phyloP scores from a whole-genome alignment of 2,797 vertebrate genomes.

The Poliocrania exsul region DNA sequence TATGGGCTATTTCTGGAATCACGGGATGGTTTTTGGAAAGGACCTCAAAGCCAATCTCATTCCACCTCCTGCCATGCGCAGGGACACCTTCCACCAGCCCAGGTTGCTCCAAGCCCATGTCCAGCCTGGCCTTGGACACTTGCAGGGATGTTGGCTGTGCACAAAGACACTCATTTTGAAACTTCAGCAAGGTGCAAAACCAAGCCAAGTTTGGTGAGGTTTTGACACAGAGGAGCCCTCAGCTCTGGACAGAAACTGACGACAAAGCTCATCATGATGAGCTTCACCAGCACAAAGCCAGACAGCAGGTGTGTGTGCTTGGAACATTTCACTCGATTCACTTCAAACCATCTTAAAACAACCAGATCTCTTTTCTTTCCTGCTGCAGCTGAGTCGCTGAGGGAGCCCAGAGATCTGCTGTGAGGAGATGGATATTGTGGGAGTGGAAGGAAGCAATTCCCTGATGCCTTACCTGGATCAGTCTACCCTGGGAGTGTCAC shows the following conservation, averaged over 20 bases:
- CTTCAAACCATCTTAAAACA: accelerated
- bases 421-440: accelerated
- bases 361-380: neutral
- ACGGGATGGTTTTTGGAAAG: neutral
- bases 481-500: accelerated
- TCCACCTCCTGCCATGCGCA: neutral
- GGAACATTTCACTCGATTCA: accelerated
- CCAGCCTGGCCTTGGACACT: neutral
- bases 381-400: accelerated
- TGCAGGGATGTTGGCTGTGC: neutral
- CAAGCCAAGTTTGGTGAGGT: neutral
- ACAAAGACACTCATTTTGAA: accelerated
- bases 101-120: neutral
- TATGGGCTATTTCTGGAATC: neutral
- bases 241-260: accelerated
- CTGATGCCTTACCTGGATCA: accelerated
- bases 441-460: neutral
- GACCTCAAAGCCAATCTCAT: neutral
- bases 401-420: neutral
- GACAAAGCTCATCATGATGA: accelerated
- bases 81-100: neutral
- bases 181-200: accelerated
- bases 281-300: neutral
- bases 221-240: neutral
- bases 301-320: neutral